Base-by-base conservation (phyloP, 1,140 invertebrate genomes). In the Penaeus chinensis region DNA sequence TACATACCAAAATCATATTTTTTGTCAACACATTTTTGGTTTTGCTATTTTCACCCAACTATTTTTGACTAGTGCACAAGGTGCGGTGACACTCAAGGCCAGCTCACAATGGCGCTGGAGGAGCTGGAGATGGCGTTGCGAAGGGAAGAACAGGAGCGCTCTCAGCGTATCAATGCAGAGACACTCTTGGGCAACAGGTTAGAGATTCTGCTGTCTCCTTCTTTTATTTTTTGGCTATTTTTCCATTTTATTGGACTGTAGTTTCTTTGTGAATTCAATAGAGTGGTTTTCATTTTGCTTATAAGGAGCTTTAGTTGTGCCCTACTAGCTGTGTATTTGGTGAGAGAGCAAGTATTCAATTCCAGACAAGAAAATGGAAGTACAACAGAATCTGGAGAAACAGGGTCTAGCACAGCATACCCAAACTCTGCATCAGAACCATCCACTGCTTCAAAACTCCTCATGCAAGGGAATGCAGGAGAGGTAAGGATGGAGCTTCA, bases 91-190 rank as follows among this genome's bases (percentile, higher is more conserved):
- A 81, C 63, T 81, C 78, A 82, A 69, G 85, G 85, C n/a, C 85
- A 87, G 79, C 76, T 87, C 61, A 81, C 85, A 2, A 77, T 82
- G 85, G 85, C 85, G 11, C 22, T 87, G 24, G 85, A 87, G 65
- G 85, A 87, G 61, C 69, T 87, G 24, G 85, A 87, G 85, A 82
- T 82, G 78, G 85, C 85, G 7, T 65, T 87, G 37, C 77, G 84
- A 62, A 37, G 84, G 37, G 84, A 85, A 76, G 84, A 85, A 76
- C 84, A 85, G 74, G 84, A 85, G 77, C 76, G 84, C 63, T 16
- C n/a, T 13, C 69, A 85, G 84, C 76, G 84, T n/a, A 79, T 85
- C 62, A 79, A 42, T 22, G 84, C 66, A 16, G 76, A 85, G 61
- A 66, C 76, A 47, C 19, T 85, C 22, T 76, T 85, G 18, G 18